These are phyloP conservation scores for Hemibagrus guttatus DNA, from an alignment of 2,797 vertebrate species.

Conservation along the genomic window DNA sequence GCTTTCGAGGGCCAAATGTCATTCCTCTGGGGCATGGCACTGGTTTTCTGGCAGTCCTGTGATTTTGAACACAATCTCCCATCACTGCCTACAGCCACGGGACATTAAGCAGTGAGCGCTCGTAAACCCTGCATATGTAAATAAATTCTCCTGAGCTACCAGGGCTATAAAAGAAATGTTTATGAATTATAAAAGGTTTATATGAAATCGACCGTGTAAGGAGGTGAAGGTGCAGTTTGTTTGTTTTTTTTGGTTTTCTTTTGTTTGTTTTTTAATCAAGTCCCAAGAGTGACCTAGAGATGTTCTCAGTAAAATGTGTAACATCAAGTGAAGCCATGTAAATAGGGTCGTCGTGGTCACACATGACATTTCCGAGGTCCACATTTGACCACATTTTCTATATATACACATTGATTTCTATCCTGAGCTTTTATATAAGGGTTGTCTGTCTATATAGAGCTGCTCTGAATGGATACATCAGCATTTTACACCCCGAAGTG, in stretches of 20 bases:
- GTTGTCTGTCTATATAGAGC: background rate
- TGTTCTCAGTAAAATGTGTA: background rate
- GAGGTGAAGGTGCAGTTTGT: background rate
- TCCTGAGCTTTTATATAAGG: background rate
- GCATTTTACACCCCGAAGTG: background rate
- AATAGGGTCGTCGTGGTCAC: no score
- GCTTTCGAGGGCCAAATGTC: background rate
- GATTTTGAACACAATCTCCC: background rate
- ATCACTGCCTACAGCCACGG: background rate
- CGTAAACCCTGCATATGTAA: background rate
- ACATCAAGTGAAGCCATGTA: background rate
- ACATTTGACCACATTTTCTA: background rate
- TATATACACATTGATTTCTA: background rate
- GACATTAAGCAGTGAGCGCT: background rate
- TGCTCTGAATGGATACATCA: background rate
- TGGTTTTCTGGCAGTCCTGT: background rate
- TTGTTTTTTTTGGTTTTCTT: no score
- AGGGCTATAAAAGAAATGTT: background rate
- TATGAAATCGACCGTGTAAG: background rate
- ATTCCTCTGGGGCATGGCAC: background rate
- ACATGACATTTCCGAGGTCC: background rate
- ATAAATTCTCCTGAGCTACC: background rate
- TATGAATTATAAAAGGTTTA: background rate
- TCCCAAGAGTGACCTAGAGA: background rate
- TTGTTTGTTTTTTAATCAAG: background rate